Base-by-base conservation (phyloP, 2,113 vertebrate genomes). In the Tympanuchus pallidicinctus region DNA sequence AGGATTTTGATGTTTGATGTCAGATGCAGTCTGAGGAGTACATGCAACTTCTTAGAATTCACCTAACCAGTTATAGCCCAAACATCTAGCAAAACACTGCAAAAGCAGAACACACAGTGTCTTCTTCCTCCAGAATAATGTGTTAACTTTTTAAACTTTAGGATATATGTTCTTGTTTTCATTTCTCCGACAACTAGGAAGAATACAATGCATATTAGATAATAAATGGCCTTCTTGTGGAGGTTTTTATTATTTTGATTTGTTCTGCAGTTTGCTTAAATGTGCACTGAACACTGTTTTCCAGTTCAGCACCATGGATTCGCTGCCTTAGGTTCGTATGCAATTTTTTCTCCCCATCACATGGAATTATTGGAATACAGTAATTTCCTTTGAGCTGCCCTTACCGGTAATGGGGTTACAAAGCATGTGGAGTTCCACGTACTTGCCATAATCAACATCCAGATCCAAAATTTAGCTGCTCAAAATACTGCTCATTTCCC, bases 271-370 rank as follows among this genome's bases (percentile, higher is more conserved):
- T 69, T 65, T 56, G 22, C 27, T 20, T 19, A 24, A 8, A 13
- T 34, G 17, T 56, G 20, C 48, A 54, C 6, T 59, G 30, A 69
- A 82, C 11, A 22, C 8, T 73, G 9, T 57, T 78, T 27, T 8
- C 42, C 34, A 67, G 2, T 63, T 64, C 47, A 56, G 52, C 13
- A 36, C 36, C 36, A 52, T 4, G 4, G 15, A 71, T 61, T 34
- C 59, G n/a, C 42, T 56, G 16, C 34, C 50, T 27, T 5, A 76
- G 10, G 65, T 10, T 7, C 6, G 10, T 24, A 57, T 12, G 32
- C 4, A 59, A 27, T 14, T 56, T 38, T 13, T 38, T 18, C 1
- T 14, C 30, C 4, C 6, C 2, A 36, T 28, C 3, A 2, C 22
- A 15, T 65, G 8, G 28, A 42, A 19, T 64, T 40, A 40, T 19